Conservation (phyloP, 2,797 vertebrate species). For the Pempheris klunzingeri region DNA sequence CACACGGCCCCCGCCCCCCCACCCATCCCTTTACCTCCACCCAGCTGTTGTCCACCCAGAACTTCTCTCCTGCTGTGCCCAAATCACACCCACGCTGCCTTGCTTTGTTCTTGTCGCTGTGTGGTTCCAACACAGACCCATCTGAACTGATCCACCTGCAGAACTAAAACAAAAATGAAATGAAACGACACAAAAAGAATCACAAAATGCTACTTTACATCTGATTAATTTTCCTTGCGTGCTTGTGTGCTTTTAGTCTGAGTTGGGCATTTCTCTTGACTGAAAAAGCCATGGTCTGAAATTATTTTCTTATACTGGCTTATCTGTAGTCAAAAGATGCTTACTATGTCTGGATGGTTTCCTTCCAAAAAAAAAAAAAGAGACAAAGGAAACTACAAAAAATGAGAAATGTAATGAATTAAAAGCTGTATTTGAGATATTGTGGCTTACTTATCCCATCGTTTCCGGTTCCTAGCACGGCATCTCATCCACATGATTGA, state of each 20-base stretch:
- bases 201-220: slow-evolving; percentile 88
- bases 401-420: slow-evolving; percentile 74
- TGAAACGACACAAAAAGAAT: slow-evolving; percentile 76
- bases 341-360: slow-evolving; percentile 87
- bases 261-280: slow-evolving; percentile 85
- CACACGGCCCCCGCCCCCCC: slow-evolving; percentile 23
- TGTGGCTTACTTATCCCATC: slow-evolving; percentile 89
- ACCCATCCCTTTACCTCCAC: slow-evolving; percentile 46
- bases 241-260: slow-evolving; percentile 95
- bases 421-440: slow-evolving; percentile 88
- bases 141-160: slow-evolving; percentile 87
- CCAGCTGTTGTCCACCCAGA: slow-evolving; percentile 79
- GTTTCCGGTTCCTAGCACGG: slow-evolving; percentile 86
- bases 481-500: slow-evolving; percentile 87
- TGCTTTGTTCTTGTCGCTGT: slow-evolving; percentile 90
- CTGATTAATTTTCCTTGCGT: slow-evolving; percentile 82
- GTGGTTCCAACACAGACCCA: slow-evolving; percentile 86
- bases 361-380: slow-evolving; percentile 72
- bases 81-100: slow-evolving; percentile 90
- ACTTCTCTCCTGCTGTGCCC: slow-evolving; percentile 87
- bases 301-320: slow-evolving; percentile 86
- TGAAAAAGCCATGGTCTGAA: slow-evolving; percentile 80
- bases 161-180: slow-evolving; percentile 77
- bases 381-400: slow-evolving; percentile 69
- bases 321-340: slow-evolving; percentile 86